Evolutionary conservation across 2,113 vertebrate genomes (phyloP), one percentile per base, ranked within the genome.

Genomic region (Raja brachyura): DNA sequence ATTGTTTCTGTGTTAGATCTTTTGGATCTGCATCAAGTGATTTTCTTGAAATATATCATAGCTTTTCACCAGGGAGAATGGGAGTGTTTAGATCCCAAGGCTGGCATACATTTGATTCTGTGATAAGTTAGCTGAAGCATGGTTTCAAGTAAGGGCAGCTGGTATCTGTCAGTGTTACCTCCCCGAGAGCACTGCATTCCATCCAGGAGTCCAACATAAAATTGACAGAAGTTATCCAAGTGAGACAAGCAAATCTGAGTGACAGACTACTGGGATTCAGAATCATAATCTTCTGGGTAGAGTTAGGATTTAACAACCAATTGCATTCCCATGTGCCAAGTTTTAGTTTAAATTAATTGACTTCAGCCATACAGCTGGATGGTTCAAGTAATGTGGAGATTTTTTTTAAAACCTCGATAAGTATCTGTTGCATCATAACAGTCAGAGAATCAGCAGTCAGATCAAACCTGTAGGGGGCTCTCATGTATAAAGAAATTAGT

Each of bases 391-490:
- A 16, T 33, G 31, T 48, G 10, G 73, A 74, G 90, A 92, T 22
- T 73, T 92, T 5, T 48, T 54, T 54, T 73, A 73, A 14, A 73
- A 54, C 48, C 7, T 33, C 25, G 33, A 14, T 59, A 88, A 13
- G 48, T 73, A 70, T 54, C 33, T 48, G 8, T 73, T 54, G 54
- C 28, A 73, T 54, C 20, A 54, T 25, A 85, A 63, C 4, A 88
- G 28, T 8, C 56, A 66, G 28, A 74, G 10, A 13, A 70, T 74
- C 39, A 28, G 13, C n/a, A 74, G 33, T 54, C 66, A 92, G 54
- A 54, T 48, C 66, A 92, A 92, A 92, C 90, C 90, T 92, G 90
- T 92, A 92, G 90, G 90, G 90, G 90, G 90, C 90, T 92, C 90
- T 31, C 66, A 74, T 92, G 90, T 92, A 92, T 73, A 73, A 74